Conservation (phyloP, 2,113 vertebrate genomes). For the Hippocampus barbouri region DNA sequence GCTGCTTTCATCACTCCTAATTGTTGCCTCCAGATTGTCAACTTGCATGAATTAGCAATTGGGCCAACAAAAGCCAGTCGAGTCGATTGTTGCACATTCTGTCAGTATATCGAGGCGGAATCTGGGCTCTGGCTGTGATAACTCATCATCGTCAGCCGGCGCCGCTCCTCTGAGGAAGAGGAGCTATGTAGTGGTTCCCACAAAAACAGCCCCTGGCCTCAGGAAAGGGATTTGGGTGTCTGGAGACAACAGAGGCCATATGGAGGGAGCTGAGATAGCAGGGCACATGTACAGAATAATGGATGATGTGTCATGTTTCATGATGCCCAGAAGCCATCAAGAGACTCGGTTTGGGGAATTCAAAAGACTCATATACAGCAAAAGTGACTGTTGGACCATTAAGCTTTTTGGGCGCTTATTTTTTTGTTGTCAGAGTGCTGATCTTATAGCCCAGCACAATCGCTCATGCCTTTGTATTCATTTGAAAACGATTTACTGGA, state of each 20-base stretch:
- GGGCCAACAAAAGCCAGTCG: constrained; percentile 62
- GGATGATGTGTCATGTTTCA: constrained; percentile 82
- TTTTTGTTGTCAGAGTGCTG: constrained; percentile 22
- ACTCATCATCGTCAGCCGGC: constrained; percentile 73
- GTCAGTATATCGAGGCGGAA: constrained; percentile 61
- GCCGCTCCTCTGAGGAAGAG: constrained; percentile 73
- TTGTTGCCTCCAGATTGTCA: constrained; percentile 70
- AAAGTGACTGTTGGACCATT: constrained; percentile 70
- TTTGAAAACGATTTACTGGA: background rate
- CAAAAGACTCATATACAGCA: constrained; percentile 68
- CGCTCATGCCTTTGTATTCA: constrained; percentile 9
- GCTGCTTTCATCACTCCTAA: constrained; percentile 57
- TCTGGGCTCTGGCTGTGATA: constrained; percentile 57
- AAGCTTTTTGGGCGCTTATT: constrained; percentile 43
- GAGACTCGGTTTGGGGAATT: constrained; percentile 76
- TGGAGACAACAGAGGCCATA: constrained; percentile 78
- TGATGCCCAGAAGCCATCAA: constrained; percentile 76
- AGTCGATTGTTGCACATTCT: constrained; percentile 62
- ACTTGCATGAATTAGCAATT: constrained; percentile 77
- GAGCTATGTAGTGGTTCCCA: constrained; percentile 70
- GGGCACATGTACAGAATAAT: constrained; percentile 79
- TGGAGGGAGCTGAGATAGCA: constrained; percentile 75
- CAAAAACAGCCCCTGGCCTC: constrained; percentile 74
- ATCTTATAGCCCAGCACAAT: constrained; percentile 23
- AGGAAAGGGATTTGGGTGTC: constrained; percentile 79